phyloP scores from a whole-genome alignment of 2,888 invertebrate species.

The Ischnura elegans region DNA sequence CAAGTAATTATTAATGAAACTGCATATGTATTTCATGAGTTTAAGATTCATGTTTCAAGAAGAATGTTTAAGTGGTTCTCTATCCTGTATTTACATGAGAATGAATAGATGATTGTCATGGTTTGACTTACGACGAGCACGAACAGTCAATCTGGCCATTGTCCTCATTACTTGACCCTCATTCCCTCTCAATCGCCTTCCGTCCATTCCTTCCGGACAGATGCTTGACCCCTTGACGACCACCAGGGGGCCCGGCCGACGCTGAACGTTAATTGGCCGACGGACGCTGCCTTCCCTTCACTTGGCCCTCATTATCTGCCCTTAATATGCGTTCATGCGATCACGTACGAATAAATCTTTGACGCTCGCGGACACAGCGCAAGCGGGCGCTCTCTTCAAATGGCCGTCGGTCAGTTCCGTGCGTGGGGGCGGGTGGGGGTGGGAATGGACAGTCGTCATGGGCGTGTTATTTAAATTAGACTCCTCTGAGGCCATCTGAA shows the following conservation, averaged over 20 bases:
- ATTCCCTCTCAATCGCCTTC: background rate
- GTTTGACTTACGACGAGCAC: background rate
- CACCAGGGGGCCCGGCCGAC: background rate
- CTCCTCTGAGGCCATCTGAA: too few species aligned
- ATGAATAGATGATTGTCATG: background rate
- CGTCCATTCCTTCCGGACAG: constrained; percentile 5
- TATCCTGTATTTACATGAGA: background rate
- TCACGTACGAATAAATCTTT: constrained; percentile 36
- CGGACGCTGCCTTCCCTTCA: background rate
- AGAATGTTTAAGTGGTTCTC: too few species aligned
- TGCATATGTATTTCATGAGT: too few species aligned
- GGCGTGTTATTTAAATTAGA: background rate
- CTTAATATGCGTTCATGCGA: constrained; percentile 46
- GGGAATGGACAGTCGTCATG: background rate
- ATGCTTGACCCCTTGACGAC: constrained; percentile 1
- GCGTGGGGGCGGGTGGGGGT: background rate
- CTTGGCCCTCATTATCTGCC: constrained; percentile 41
- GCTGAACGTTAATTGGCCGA: constrained; percentile 34
- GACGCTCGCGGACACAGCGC: background rate
- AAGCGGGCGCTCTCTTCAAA: background rate
- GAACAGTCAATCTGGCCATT: background rate
- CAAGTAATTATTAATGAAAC: too few species aligned
- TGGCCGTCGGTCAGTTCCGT: background rate
- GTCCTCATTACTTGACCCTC: background rate
- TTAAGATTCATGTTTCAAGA: too few species aligned